Percentiles rank a stretch among this genome's conserved stretches.
Conservation (phyloP, 2,113 vertebrate species). For the Callorhinus ursinus region DNA sequence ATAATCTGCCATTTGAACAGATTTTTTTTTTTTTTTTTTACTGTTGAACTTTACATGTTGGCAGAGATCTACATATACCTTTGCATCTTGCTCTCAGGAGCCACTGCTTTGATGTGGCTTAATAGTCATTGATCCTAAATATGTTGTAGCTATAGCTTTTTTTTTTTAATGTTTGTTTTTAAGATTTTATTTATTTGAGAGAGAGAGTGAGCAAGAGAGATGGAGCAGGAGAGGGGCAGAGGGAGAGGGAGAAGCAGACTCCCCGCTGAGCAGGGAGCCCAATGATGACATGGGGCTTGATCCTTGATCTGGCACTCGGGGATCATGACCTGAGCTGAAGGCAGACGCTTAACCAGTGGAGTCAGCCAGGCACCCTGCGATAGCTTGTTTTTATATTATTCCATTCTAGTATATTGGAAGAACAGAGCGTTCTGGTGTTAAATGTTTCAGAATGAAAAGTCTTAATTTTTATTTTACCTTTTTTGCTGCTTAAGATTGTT, state of each 20-base stretch:
- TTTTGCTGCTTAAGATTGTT: background rate
- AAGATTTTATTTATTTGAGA: too few species aligned
- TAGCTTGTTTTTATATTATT: background rate
- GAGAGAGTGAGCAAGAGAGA: too few species aligned
- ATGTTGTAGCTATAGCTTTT: background rate
- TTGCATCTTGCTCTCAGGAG: conserved; percentile 1
- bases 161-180: too few species aligned
- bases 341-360: background rate
- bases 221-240: too few species aligned
- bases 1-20: background rate
- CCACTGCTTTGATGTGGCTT: background rate
- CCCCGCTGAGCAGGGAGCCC: background rate
- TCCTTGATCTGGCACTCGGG: background rate
- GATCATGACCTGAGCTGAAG: background rate
- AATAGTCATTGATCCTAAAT: background rate
- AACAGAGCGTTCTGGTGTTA: background rate
- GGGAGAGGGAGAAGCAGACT: background rate
- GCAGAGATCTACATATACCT: background rate
- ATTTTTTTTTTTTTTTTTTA: conserved; percentile 16
- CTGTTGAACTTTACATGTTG: background rate
- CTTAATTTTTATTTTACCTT: conserved; percentile 14
- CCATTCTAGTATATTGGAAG: background rate
- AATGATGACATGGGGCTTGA: too few species aligned
- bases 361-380: background rate
- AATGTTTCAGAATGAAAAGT: background rate